phyloP scores from a whole-genome alignment of 2,888 invertebrate genomes.

The Adelphocoris suturalis region DNA sequence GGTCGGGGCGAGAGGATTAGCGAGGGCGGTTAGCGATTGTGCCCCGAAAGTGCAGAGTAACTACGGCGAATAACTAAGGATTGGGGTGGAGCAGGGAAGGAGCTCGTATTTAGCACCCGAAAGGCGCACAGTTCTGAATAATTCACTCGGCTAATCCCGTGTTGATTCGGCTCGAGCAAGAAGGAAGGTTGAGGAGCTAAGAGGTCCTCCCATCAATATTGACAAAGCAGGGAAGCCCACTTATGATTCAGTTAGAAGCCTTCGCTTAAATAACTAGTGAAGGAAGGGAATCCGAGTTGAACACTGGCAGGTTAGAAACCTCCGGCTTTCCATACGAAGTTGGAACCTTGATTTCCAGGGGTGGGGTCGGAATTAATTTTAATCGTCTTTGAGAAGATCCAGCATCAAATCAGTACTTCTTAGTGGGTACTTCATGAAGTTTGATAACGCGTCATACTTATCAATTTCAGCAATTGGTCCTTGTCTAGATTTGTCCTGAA shows the following conservation, averaged over 20 bases:
- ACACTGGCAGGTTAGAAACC: not conserved
- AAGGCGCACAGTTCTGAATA: conserved; percentile 57
- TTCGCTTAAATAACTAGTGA: conserved; percentile 55
- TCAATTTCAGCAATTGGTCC: too few relatives aligned
- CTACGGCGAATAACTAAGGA: conserved; percentile 17
- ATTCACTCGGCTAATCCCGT: conserved; percentile 68
- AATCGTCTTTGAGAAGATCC: too few relatives aligned
- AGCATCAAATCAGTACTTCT: too few relatives aligned
- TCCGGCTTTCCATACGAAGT: not conserved
- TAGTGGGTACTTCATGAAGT: too few relatives aligned
- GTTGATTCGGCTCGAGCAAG: conserved; percentile 58
- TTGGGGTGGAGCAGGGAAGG: not conserved
- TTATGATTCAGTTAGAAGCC: conserved; percentile 67
- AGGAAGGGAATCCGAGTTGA: conserved; percentile 1
- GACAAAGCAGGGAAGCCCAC: conserved; percentile 59
- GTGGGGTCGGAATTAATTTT: too few relatives aligned
- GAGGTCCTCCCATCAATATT: conserved; percentile 68
- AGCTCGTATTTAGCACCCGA: conserved; percentile 62
- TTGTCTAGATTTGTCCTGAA: too few relatives aligned
- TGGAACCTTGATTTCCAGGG: conserved; percentile 4
- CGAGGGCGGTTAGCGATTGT: conserved; percentile 32
- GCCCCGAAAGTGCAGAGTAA: conserved; percentile 50
- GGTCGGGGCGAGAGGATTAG: not conserved
- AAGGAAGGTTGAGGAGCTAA: conserved; percentile 57
- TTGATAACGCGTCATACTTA: too few relatives aligned